Conservation (phyloP, 2,797 vertebrate species). For the Myotis findleyi region DNA sequence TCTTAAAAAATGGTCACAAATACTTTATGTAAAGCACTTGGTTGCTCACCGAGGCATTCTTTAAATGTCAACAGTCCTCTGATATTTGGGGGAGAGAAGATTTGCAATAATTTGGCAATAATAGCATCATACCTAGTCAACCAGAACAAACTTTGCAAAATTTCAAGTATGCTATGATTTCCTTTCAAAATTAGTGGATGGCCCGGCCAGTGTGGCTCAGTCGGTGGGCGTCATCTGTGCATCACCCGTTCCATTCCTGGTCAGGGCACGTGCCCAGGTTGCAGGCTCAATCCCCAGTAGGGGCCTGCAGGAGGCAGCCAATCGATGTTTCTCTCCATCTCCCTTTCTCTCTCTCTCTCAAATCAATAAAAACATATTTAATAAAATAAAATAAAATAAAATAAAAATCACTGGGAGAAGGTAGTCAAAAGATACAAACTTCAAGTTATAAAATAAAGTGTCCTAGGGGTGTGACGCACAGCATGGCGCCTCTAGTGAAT, state of each 20-base stretch:
- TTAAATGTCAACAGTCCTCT: background rate
- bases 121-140: background rate
- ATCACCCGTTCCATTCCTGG: background rate
- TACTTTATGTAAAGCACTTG: background rate
- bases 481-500: rapidly evolving
- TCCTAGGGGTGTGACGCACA: background rate
- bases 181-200: background rate
- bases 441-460: background rate
- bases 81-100: background rate
- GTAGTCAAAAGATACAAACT: background rate
- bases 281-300: no score
- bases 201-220: background rate
- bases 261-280: background rate
- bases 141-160: background rate
- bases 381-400: background rate
- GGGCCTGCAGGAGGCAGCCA: background rate
- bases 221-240: background rate
- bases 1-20: slow-evolving; percentile 7
- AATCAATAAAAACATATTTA: background rate
- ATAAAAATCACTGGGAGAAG: background rate
- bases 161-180: background rate
- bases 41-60: background rate
- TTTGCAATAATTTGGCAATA: background rate
- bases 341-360: background rate
- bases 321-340: background rate